These are phyloP conservation scores for Trichopoda pennipes DNA, from an alignment of 2,888 invertebrate genomes.

Conservation along the genomic window DNA sequence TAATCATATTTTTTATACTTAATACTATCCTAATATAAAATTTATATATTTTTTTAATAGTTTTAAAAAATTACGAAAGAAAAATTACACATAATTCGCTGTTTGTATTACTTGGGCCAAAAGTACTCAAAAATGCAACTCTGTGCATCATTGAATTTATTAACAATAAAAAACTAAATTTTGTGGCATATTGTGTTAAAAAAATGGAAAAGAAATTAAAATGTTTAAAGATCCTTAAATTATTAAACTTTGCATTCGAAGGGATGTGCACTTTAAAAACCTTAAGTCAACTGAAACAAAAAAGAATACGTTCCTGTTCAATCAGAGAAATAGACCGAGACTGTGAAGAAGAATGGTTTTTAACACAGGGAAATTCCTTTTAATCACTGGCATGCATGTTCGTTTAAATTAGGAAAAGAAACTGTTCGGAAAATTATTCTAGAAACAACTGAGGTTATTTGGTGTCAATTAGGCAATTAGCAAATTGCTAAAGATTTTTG, in stretches of 20 bases:
- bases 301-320: too few relatives aligned
- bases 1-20: too few relatives aligned
- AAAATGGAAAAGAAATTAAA: not conserved
- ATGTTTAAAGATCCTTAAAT: not conserved
- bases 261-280: not conserved
- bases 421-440: slow-evolving; percentile 33
- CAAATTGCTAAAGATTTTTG: not conserved
- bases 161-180: too few relatives aligned
- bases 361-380: slow-evolving; percentile 52
- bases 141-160: too few relatives aligned
- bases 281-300: not conserved
- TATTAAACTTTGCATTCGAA: not conserved
- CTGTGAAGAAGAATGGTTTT: not conserved
- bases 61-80: too few relatives aligned
- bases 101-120: too few relatives aligned
- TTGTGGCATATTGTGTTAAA: not conserved
- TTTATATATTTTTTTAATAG: too few relatives aligned
- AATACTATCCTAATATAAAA: too few relatives aligned
- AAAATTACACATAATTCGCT: too few relatives aligned
- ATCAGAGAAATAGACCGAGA: not conserved
- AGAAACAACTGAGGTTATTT: not conserved
- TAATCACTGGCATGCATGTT: slow-evolving; percentile 62
- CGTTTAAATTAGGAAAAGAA: slow-evolving; percentile 62
- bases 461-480: not conserved
- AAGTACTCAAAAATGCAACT: too few relatives aligned